phyloP scores from a whole-genome alignment of 1,140 invertebrate species.

The Paramacrobiotus metropolitanus region DNA sequence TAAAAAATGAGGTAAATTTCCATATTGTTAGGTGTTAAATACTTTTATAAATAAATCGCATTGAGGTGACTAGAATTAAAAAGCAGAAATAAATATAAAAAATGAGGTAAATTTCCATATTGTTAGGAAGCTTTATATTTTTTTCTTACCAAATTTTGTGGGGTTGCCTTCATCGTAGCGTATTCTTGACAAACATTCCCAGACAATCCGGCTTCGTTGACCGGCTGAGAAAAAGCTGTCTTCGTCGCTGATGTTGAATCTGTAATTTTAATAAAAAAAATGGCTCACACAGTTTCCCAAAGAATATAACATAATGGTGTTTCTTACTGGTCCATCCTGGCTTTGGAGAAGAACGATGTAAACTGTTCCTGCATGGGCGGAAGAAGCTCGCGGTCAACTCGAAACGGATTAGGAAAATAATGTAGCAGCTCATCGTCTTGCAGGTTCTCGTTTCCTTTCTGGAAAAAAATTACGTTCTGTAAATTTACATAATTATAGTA shows the following conservation, averaged over 20 bases:
- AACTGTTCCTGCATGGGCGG: not conserved
- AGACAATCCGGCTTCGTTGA: slow-evolving; percentile 54
- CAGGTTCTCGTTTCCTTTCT: slow-evolving; percentile 3
- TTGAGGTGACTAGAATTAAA: too few species aligned
- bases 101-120: slow-evolving; percentile 35
- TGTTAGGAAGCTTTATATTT: not conserved
- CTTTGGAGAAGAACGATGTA: not conserved
- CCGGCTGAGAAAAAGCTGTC: slow-evolving; percentile 58
- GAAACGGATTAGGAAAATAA: not conserved
- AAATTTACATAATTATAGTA: not conserved
- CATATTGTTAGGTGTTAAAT: too few species aligned
- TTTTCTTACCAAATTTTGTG: slow-evolving; percentile 6
- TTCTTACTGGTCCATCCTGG: not conserved
- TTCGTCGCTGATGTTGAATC: slow-evolving; percentile 48
- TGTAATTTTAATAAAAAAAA: slow-evolving; percentile 22
- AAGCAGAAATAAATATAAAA: too few species aligned
- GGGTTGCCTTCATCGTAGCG: not conserved
- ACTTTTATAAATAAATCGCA: too few species aligned
- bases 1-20: slow-evolving; percentile 42
- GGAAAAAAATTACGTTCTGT: not conserved
- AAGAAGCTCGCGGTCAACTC: not conserved
- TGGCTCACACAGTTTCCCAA: not conserved
- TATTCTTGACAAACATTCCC: slow-evolving; percentile 1
- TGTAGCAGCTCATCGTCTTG: not conserved
- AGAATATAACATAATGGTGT: slow-evolving; percentile 10